These are phyloP conservation scores for Lontra canadensis DNA, from an alignment of 2,113 vertebrate genomes.

Conservation along the genomic window DNA sequence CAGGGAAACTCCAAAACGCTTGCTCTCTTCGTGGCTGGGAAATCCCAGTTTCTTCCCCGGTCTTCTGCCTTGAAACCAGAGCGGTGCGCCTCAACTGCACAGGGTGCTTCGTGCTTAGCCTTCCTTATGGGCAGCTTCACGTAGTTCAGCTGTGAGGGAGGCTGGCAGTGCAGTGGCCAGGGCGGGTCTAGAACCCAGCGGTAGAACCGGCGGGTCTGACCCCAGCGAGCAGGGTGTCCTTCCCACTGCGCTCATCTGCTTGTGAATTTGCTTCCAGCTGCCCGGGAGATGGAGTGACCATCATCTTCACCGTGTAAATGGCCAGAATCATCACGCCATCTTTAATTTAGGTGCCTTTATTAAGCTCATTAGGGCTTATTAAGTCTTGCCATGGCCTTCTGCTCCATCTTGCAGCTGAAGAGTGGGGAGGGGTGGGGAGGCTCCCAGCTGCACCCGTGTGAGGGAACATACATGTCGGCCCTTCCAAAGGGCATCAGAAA, in stretches of 20 bases:
- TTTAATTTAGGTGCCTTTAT: conserved; percentile 6
- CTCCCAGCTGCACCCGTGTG: neutral
- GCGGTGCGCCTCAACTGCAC: neutral
- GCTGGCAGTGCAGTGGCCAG: neutral
- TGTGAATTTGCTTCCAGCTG: neutral
- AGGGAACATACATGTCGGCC: no score
- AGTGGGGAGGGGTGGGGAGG: neutral
- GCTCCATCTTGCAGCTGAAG: neutral
- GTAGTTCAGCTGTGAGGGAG: neutral
- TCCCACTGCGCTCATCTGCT: neutral
- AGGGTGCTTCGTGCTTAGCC: no score
- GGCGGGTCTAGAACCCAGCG: neutral
- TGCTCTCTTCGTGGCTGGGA: neutral
- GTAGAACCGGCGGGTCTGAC: neutral
- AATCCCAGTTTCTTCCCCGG: neutral
- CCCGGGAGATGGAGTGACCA: neutral
- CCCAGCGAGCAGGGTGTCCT: neutral
- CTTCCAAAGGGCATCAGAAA: neutral
- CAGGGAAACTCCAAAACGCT: neutral
- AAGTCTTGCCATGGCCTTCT: neutral
- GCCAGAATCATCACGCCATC: neutral
- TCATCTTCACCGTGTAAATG: neutral
- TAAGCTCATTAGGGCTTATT: conserved; percentile 33
- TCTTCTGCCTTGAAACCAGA: neutral
- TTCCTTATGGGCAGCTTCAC: no score